Evolutionary conservation across 2,797 vertebrate species (phyloP), one percentile per base, ranked within the genome.

Genomic region (Lepus townsendii): DNA sequence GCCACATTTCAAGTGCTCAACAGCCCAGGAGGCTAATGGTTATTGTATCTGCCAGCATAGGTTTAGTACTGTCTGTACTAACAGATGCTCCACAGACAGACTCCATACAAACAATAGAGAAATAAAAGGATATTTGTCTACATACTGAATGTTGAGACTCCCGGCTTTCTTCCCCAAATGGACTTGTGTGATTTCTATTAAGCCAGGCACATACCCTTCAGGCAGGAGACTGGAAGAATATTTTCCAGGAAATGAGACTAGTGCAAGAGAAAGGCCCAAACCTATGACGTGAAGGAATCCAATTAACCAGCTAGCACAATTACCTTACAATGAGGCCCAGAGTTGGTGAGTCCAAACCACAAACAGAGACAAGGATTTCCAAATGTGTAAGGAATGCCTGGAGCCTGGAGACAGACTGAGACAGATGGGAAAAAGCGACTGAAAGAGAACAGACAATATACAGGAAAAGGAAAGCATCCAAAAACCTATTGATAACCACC

Each of bases 201-300:
- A 80, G 2, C 3, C 52, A 90, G 57, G 19, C 3, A 75, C 32
- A 72, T 60, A 12, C 19, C 32, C 11, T 77, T 47, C 63, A 94
- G 52, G 12, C n/a, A 79, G 71, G 16, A 93, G 30, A 57, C 16
- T 65, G 7, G 66, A 89, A 93, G 47, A 82, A 22, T 85, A 16
- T 91, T 88, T 20, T 91, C 60, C 71, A 82, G 50, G 62, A 95
- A 71, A 88, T 38, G 10, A 32, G 57, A 94, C 26, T 32, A 82
- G 3, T 85, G 38, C 66, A 85, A 66, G 35, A 95, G 7, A 63
- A 85, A 93, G 32, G 2, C 27, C 24, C 26, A 89, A 85, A 83
- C 14, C 32, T 60, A 50, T 35, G 26, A 69, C 22, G 63, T 16
- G 20, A 69, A 65, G 26, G 4, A 27, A 84, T 71, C 54, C 68